Conservation (phyloP, 2,888 invertebrate genomes). For the Himalopsyche tibetana region DNA sequence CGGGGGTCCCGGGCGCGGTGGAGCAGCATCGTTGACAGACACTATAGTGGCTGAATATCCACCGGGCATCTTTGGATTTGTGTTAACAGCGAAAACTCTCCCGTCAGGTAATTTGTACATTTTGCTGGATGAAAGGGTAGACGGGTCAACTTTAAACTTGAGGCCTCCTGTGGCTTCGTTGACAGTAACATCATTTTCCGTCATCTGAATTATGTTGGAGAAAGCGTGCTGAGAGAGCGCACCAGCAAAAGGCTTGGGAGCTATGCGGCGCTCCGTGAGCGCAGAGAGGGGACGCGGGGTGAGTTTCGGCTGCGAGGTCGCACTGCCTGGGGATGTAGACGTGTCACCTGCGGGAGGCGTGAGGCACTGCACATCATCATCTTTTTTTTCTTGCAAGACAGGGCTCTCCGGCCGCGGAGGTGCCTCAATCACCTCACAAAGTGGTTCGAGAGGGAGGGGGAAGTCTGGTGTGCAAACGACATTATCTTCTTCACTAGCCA, state of each 20-base stretch:
- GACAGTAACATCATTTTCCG: conserved; percentile 76
- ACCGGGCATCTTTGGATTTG: conserved; percentile 75
- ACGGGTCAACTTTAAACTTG: conserved; percentile 76
- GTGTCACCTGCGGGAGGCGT: conserved; percentile 68
- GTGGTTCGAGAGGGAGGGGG: conserved; percentile 71
- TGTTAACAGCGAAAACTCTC: conserved; percentile 75
- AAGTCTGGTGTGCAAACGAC: conserved; percentile 82
- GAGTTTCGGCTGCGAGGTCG: conserved; percentile 67
- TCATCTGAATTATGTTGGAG: conserved; percentile 76
- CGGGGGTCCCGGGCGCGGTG: conserved; percentile 46
- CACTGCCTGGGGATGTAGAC: conserved; percentile 59
- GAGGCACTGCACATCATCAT: conserved; percentile 76
- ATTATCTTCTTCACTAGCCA: conserved; percentile 69
- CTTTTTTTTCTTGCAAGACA: conserved; percentile 65
- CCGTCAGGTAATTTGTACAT: conserved; percentile 77
- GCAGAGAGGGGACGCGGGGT: conserved; percentile 67
- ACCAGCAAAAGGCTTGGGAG: conserved; percentile 46
- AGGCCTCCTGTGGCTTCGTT: conserved; percentile 74
- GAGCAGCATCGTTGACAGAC: conserved; percentile 70
- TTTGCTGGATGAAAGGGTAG: conserved; percentile 75
- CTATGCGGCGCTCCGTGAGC: conserved; percentile 52
- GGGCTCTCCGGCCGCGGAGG: background rate
- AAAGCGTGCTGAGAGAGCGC: conserved; percentile 62
- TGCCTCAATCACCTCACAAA: conserved; percentile 72
- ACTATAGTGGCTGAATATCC: conserved; percentile 77